A percentile compares a stretch with the other conserved stretches of the same genome.
Conservation (phyloP, 2,888 invertebrate species). For the Heterodera filipjevi region DNA sequence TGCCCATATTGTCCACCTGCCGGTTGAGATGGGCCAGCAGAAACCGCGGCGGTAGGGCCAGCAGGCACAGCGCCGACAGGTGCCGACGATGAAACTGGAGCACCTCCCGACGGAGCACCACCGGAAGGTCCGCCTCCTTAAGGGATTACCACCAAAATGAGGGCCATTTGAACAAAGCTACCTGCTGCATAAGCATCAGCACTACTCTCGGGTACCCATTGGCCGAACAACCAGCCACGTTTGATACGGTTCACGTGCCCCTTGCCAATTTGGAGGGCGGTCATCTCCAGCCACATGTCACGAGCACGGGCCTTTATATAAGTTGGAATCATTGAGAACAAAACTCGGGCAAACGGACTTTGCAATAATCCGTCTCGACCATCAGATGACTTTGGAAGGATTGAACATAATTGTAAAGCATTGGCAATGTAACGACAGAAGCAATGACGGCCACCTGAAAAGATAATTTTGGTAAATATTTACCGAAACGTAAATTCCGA, state of each 20-base stretch:
- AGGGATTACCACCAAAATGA: too few species aligned
- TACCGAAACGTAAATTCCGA: neutral
- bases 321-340: neutral
- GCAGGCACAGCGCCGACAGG: conserved; percentile 26
- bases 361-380: conserved; percentile 65
- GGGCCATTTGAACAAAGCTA: too few species aligned
- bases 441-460: conserved; percentile 57
- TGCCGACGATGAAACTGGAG: conserved; percentile 34
- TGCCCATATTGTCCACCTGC: conserved; percentile 31
- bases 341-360: conserved; percentile 35
- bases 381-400: conserved; percentile 64
- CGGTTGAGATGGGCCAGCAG: conserved; percentile 33
- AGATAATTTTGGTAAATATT: too few species aligned
- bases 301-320: conserved; percentile 55
- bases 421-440: conserved; percentile 61
- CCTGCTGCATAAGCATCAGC: conserved; percentile 43
- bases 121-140: conserved; percentile 1
- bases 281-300: conserved; percentile 65
- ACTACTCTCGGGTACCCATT: conserved; percentile 54
- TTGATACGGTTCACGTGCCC: conserved; percentile 47
- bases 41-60: conserved; percentile 44
- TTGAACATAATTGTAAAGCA: conserved; percentile 64
- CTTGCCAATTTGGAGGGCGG: conserved; percentile 58
- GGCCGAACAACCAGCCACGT: conserved; percentile 59
- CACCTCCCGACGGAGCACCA: conserved; percentile 36